These are phyloP conservation scores for Scelioninae gen. 2 DNA, from an alignment of 2,888 invertebrate genomes.

Conservation along the genomic window DNA sequence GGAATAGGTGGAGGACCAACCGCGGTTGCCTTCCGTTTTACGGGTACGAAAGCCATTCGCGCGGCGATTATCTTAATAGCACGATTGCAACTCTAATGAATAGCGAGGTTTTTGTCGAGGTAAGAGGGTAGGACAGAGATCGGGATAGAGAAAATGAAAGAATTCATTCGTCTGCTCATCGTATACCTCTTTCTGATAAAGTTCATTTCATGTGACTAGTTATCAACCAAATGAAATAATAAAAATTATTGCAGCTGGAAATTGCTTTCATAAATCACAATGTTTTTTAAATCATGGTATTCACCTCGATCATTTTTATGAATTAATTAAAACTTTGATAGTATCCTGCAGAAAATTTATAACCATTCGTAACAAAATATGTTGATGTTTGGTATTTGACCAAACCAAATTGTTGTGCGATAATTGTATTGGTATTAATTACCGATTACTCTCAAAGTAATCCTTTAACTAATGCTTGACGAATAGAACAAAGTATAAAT, in stretches of 20 bases:
- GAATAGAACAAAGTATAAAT: too few species aligned
- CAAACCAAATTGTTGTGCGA: too few species aligned
- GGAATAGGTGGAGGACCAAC: conserved; percentile 48
- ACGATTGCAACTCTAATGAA: conserved; percentile 72
- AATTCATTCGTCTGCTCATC: conserved; percentile 38
- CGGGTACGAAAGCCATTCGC: conserved; percentile 58
- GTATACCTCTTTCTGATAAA: conserved; percentile 55
- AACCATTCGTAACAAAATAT: too few species aligned
- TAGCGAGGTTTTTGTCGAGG: conserved; percentile 68
- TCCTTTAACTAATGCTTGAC: too few species aligned
- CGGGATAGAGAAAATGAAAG: conserved; percentile 34
- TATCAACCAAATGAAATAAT: conserved; percentile 34
- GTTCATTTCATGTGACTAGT: conserved; percentile 53
- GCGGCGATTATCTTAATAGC: conserved; percentile 73
- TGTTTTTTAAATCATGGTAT: conserved; percentile 17
- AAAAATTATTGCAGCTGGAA: conserved; percentile 15
- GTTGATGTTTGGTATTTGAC: too few species aligned
- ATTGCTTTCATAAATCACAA: conserved; percentile 15
- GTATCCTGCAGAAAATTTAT: too few species aligned
- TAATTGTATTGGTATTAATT: too few species aligned
- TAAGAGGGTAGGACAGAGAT: conserved; percentile 37
- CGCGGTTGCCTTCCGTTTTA: conserved; percentile 53
- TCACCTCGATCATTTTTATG: too few species aligned
- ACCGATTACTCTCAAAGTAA: too few species aligned
- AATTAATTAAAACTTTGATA: too few species aligned